Conservation (phyloP, 2,113 vertebrate species). For the Entosphenus tridentatus region DNA sequence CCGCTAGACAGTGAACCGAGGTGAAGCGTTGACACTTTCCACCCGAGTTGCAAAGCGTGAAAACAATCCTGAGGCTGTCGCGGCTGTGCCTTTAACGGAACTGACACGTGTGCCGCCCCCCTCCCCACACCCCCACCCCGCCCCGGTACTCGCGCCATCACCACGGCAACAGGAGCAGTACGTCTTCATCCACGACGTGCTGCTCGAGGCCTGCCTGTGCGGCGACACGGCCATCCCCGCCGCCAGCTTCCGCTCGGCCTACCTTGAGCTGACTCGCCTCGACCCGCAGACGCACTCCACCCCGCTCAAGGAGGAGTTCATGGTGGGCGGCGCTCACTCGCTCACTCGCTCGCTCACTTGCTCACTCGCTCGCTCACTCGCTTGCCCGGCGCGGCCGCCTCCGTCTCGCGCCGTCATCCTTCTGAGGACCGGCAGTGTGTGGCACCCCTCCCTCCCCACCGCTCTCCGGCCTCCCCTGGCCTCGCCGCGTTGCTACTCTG, state of each 20-base stretch:
- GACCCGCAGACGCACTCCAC: constrained; percentile 5
- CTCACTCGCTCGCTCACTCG: background rate
- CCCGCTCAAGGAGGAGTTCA: constrained; percentile 16
- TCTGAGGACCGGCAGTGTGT: background rate
- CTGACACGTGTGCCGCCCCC: no score
- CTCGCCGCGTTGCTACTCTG: background rate
- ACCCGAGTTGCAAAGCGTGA: no score
- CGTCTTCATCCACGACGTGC: constrained; percentile 16
- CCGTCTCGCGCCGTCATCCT: background rate
- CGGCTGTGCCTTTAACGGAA: no score
- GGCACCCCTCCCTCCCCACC: background rate
- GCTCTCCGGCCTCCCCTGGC: background rate
- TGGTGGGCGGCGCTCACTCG: constrained; percentile 14
- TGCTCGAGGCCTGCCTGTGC: constrained; percentile 19
- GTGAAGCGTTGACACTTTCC: no score
- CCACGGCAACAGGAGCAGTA: constrained; percentile 19
- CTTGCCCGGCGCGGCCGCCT: background rate
- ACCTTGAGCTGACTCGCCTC: background rate
- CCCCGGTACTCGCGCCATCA: background rate
- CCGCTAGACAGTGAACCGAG: no score
- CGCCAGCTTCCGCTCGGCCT: constrained; percentile 2
- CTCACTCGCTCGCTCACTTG: background rate
- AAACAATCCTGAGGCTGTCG: no score
- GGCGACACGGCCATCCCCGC: constrained; percentile 13
- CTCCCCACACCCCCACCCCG: background rate